Conservation (phyloP, 2,113 vertebrate species). For the Ginglymostoma cirratum region DNA sequence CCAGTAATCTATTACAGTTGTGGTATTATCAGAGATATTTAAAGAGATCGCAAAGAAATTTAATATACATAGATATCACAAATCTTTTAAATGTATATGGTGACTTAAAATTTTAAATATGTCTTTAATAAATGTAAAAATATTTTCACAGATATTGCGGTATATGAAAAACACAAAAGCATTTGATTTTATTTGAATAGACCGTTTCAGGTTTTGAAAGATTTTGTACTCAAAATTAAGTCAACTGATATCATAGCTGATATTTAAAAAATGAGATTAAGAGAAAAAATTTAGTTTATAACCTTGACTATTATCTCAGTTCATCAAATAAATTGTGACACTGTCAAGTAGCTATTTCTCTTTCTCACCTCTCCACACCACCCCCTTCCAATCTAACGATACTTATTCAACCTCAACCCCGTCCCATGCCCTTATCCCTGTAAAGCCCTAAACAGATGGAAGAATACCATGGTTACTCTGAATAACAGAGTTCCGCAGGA, state of each 20-base stretch:
- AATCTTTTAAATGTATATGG: neutral
- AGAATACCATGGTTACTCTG: constrained; percentile 47
- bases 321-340: constrained; percentile 51
- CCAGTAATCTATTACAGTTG: neutral
- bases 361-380: constrained; percentile 1
- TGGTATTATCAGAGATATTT: neutral
- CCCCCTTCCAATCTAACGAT: constrained; percentile 44
- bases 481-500: constrained; percentile 39
- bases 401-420: constrained; percentile 42
- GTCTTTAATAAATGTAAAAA: neutral
- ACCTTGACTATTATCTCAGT: constrained; percentile 52
- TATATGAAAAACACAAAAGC: constrained; percentile 15
- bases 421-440: constrained; percentile 29
- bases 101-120: neutral
- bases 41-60: neutral
- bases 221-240: constrained; percentile 40
- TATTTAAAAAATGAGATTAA: constrained; percentile 18
- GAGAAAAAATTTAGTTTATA: constrained; percentile 45
- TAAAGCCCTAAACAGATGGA: constrained; percentile 45
- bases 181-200: neutral
- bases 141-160: neutral
- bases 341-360: constrained; percentile 47
- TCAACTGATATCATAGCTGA: constrained; percentile 43
- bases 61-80: neutral
- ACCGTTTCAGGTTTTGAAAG: neutral